Evolutionary conservation across 2,113 vertebrate genomes (phyloP).

Genomic region (Rhinolophus ferrumequinum): DNA sequence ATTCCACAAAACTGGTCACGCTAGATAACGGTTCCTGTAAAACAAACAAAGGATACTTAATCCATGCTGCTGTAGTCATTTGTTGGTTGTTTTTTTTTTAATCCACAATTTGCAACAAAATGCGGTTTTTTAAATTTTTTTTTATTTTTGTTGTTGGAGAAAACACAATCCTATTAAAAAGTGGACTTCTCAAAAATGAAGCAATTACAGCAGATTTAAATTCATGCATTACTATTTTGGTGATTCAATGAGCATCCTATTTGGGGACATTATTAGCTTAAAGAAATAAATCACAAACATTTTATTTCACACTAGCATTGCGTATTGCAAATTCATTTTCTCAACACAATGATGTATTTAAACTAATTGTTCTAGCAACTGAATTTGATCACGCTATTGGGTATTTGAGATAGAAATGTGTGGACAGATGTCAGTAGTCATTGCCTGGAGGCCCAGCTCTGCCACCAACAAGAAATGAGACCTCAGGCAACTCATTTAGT

Average conservation of each 20-base stretch:
- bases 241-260: conserved; percentile 61
- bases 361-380: background rate
- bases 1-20: background rate
- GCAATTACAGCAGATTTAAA: conserved; percentile 48
- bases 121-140: too few species aligned
- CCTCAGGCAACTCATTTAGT: background rate
- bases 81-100: conserved; percentile 45
- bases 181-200: conserved; percentile 50
- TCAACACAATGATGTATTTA: conserved; percentile 32
- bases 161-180: conserved; percentile 57
- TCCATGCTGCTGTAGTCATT: background rate
- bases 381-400: conserved; percentile 5
- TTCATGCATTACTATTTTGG: background rate
- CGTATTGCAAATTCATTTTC: conserved; percentile 51
- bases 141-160: background rate
- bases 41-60: conserved; percentile 17
- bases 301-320: background rate
- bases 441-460: background rate
- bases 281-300: conserved; percentile 57
- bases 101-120: conserved; percentile 58
- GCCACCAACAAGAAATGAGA: background rate
- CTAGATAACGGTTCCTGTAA: background rate
- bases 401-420: background rate
- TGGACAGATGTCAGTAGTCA: background rate
- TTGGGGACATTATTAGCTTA: conserved; percentile 53